Base-by-base conservation (phyloP, 2,113 vertebrate genomes). In the Bombycilla garrulus region DNA sequence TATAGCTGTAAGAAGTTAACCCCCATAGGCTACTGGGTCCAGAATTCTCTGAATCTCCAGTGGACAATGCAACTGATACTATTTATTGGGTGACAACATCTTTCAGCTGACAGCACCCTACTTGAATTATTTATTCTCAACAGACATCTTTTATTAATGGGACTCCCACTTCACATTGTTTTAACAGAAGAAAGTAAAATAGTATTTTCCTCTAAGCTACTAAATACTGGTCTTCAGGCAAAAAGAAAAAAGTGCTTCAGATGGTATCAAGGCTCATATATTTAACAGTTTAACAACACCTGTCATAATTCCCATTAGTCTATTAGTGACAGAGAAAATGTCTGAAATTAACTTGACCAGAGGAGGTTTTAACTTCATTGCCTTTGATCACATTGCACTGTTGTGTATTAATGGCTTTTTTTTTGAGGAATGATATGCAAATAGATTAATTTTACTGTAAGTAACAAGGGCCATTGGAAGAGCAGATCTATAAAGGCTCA, bases 381-480 rank as follows among this genome's bases (percentile, higher is more conserved):
- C 24, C 51, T 86, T 80, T 76, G 53, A 95, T 67, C 65, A 71
- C 40, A 57, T 62, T 45, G 31, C 71, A 81, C 51, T 64, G 28
- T 78, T 88, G 31, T 71, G 64, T 45, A 31, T 66, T 94, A 96
- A 92, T 73, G 47, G 54, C 7, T 80, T 88, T 94, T 88, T 79
- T 66, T 38, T 74, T 51, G 44, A 92, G 31, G 28, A 92, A 83
- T 71, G 38, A 78, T 71, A 85, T 53, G 44, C 73, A 71, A 95
- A 85, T 86, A 93, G 89, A 92, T 91, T 47, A 88, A 83, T 78
- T 79, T 81, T 81, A 80, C 51, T 81, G 47, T 73, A 90, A 95
- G 67, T 90, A 83, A 54, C 51, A 90, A 85, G 31, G 54, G 15
- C 70, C 84, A 86, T 57, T 86, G 87, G 61, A 78, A 90, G 64